A percentile compares a stretch with the other conserved stretches of the same genome.
phyloP scores from a whole-genome alignment of 37 sponge, comb jelly and placozoan genomes.

The Halichondria panicea region DNA sequence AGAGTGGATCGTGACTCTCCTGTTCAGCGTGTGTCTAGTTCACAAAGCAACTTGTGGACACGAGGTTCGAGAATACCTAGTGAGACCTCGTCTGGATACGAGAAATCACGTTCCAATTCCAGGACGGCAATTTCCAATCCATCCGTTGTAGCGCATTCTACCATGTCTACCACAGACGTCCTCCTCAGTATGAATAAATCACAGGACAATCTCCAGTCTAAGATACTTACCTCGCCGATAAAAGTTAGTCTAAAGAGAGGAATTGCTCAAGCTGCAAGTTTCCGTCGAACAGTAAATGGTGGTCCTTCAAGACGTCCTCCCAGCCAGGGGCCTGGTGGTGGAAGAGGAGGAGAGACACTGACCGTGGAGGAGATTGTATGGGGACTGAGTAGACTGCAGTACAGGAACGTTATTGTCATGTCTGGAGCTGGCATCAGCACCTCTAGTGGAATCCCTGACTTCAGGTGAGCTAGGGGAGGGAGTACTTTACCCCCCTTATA shows the following conservation, averaged over 20 bases:
- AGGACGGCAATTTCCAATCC: background rate
- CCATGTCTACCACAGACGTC: background rate
- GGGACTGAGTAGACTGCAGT: slow-evolving; percentile 51
- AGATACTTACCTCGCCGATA: background rate
- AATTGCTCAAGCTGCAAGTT: background rate
- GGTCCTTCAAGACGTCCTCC: background rate
- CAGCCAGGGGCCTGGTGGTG: background rate
- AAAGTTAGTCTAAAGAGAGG: slow-evolving; percentile 2
- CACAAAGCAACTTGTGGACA: no score
- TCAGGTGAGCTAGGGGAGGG: slow-evolving; percentile 49
- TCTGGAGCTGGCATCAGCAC: slow-evolving; percentile 97
- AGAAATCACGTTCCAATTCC: background rate
- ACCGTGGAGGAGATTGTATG: slow-evolving; percentile 48
- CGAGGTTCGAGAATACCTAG: no score
- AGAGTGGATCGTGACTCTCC: no score
- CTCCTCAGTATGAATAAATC: background rate
- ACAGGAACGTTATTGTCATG: slow-evolving; percentile 78
- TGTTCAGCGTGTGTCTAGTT: no score
- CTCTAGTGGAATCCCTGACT: slow-evolving; percentile 95
- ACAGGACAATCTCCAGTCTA: background rate
- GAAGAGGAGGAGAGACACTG: slow-evolving; percentile 3
- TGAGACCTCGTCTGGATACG: background rate
- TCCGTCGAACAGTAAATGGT: background rate
- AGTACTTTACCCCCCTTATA: background rate
- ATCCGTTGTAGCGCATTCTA: background rate